Base-by-base conservation (phyloP, 2,888 invertebrate species). In the Eulithis prunata region DNA sequence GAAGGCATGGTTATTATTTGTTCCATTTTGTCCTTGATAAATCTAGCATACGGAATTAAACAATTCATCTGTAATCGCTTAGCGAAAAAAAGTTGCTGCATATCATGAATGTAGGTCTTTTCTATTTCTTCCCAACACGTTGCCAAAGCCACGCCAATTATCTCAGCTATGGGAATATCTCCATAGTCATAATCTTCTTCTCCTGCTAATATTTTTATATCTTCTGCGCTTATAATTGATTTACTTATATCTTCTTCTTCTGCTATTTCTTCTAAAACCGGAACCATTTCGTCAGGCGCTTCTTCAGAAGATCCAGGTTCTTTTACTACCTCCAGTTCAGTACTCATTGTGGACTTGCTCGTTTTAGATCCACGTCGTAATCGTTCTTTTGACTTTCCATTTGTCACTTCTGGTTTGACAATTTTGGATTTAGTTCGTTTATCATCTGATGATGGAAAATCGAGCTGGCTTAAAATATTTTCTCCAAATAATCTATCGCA, bases 31-130 rank as follows among this genome's bases (percentile, higher is more conserved):
- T 93, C 90, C 73, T 85, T 90, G 0, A 95, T 85, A 69, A 91
- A 94, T 71, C 93, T 87, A 7, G 91, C 84, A 74, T 95, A 95
- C 0, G 95, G 95, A 56, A 94, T 77, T 12, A 95, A 76, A 47
- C 88, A 88, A 66, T 94, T 91, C 78, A 94, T 86, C 75, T 94
- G 91, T 53, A 94, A 75, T 54, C 95, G 88, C 72, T 94, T 94
- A n/a, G 94, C 84, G 69, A 94, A 94, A 72, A 96, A 94, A 52
- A 94, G 74, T 71, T 95, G 90, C 72, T 94, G 89, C 72, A 95
- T 82, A 71, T 94, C 94, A 54, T 87, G 81, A 11, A 94, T 78
- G 70, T 94, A 94, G 3, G 80, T 75, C 70, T 81, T 88, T 78
- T 94, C 94, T 47, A 92, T 75, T 78, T 85, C 85, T 75, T 94